Conservation (phyloP, 1,140 invertebrate species). For the Rhyzopertha dominica region DNA sequence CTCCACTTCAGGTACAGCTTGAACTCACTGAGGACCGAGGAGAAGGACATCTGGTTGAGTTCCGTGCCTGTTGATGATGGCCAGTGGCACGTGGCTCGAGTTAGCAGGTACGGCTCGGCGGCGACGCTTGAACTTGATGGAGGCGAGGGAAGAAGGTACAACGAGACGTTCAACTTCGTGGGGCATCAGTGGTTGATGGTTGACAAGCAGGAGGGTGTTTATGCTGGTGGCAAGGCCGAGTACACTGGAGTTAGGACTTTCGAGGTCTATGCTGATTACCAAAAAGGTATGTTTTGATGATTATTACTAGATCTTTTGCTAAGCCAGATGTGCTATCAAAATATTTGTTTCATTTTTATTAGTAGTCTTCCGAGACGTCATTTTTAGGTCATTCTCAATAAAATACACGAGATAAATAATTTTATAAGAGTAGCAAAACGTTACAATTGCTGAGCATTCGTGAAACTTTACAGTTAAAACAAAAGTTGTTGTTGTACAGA, state of each 20-base stretch:
- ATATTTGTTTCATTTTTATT: no score
- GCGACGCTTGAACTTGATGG: constrained; percentile 92
- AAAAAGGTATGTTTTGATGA: constrained; percentile 63
- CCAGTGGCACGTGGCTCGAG: constrained; percentile 92
- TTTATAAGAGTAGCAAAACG: no score
- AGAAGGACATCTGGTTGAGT: constrained; percentile 85
- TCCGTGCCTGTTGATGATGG: constrained; percentile 90
- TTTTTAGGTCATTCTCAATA: no score
- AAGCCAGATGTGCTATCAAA: not conserved
- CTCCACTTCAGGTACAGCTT: constrained; percentile 90
- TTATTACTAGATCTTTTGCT: constrained; percentile 9
- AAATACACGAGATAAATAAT: no score
- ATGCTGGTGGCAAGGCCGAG: constrained; percentile 91
- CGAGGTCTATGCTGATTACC: constrained; percentile 92
- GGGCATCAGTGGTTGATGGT: constrained; percentile 89
- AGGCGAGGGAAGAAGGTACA: constrained; percentile 90
- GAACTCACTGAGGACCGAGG: constrained; percentile 83
- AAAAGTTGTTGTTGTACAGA: no score
- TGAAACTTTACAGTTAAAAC: no score
- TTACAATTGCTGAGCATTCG: no score
- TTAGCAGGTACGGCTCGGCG: constrained; percentile 85
- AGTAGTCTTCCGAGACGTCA: no score
- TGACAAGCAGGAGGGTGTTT: constrained; percentile 91
- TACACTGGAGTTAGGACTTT: constrained; percentile 88
- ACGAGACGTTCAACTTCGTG: constrained; percentile 86